Evolutionary conservation across 2,888 invertebrate genomes (phyloP), one percentile per base, ranked within the genome.

Genomic region (Yponomeuta cagnagella): DNA sequence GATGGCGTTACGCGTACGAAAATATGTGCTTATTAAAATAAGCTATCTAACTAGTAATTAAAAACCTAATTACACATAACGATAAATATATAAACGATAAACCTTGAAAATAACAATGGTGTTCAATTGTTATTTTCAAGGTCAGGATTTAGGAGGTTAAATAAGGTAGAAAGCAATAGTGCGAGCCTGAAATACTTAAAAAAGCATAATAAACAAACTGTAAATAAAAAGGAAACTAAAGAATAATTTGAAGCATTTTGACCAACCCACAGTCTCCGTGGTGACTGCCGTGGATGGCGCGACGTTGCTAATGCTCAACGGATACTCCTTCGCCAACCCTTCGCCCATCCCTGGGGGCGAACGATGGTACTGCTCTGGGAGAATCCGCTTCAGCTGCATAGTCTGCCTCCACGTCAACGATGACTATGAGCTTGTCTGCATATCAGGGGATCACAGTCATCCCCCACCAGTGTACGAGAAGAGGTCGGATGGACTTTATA

Each of bases 371-470:
- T 90, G 92, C 74, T 88, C 90, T 0, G 92, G 90, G 1, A 80
- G 88, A 72, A 73, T 80, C 63, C 79, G 79, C 48, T 90, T 85
- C 85, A 82, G 83, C 4, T 91, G 91, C 77, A 83, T 75, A 31
- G 91, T 91, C 0, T 91, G 89, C 70, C 80, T 91, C 5, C 88
- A 90, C 70, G 91, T 91, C 33, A 91, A 92, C 74, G 91, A 91
- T 72, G 91, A 92, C 69, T 91, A 91, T 68, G 90, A 91, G 74
- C 81, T 92, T 6, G 89, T 91, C 37, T 89, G 88, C 72, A 82
- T 90, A 74, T 85, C 90, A 0, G 82, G 85, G 71, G 83, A 87
- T 70, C 92, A 92, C 73, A 80, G 83, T 1, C 92, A 92, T 72
- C 75, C 74, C 15, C 87, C 87, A 0, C 92, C 92, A 0, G 77